These are phyloP conservation scores for Labeo rohita DNA, from an alignment of 2,113 vertebrate species.

Conservation along the genomic window DNA sequence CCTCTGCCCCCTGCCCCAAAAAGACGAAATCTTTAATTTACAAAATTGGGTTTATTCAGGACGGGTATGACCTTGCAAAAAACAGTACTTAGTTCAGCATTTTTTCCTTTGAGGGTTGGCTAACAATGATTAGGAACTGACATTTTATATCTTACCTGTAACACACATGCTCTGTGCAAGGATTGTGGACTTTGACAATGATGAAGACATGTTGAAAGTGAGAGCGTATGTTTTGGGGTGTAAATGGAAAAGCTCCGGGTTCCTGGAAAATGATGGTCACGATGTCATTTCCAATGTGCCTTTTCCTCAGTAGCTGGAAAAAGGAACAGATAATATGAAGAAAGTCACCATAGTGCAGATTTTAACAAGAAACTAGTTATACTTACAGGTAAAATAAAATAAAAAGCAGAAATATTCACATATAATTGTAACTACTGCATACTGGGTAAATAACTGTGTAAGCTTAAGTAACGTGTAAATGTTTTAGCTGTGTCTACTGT, in stretches of 20 bases:
- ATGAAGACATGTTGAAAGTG: constrained; percentile 89
- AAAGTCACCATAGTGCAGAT: background rate
- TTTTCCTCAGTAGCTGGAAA: constrained; percentile 84
- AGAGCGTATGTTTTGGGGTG: constrained; percentile 86
- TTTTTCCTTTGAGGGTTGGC: background rate
- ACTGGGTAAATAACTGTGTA: background rate
- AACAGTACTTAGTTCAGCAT: background rate
- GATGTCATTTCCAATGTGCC: constrained; percentile 89
- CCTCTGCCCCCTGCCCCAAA: background rate
- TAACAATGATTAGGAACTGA: background rate
- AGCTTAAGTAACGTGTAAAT: background rate
- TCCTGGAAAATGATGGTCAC: constrained; percentile 91
- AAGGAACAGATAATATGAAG: background rate
- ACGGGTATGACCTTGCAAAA: background rate
- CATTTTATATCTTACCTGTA: constrained; percentile 80
- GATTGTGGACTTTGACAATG: constrained; percentile 84
- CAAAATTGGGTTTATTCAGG: constrained; percentile 20
- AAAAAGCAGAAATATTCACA: background rate
- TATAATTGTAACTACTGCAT: background rate
- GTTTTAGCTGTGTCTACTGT: background rate
- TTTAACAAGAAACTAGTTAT: background rate
- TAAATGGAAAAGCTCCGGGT: constrained; percentile 86
- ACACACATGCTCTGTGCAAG: constrained; percentile 84
- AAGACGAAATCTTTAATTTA: constrained; percentile 21
- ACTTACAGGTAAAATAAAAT: background rate